These are phyloP conservation scores for Porites lobata DNA, from an alignment of 92 coral and sea anemone genomes.

Conservation along the genomic window DNA sequence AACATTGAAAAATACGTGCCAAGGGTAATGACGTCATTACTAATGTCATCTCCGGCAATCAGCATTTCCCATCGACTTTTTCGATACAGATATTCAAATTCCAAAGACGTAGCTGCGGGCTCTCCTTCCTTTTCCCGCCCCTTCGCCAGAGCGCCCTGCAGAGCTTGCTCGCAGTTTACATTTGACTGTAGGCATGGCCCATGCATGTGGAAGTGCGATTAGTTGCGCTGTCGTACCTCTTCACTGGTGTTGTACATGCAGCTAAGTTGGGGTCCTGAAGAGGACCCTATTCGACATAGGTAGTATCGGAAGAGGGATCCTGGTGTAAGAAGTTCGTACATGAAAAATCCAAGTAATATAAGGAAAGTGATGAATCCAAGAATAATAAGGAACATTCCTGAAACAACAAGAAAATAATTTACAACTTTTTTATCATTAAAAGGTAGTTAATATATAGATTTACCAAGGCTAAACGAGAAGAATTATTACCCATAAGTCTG, in stretches of 20 bases:
- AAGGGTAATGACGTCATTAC: too few relatives aligned
- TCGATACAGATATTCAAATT: too few relatives aligned
- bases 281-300: conserved; percentile 65
- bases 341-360: conserved; percentile 57
- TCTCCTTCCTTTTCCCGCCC: too few relatives aligned
- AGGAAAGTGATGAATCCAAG: conserved; percentile 33
- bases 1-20: too few relatives aligned
- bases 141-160: too few relatives aligned
- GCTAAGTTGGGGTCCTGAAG: conserved; percentile 21
- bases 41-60: too few relatives aligned
- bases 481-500: too few relatives aligned
- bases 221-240: neutral
- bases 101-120: too few relatives aligned
- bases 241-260: conserved; percentile 8
- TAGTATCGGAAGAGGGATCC: conserved; percentile 79
- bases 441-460: neutral
- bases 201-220: too few relatives aligned
- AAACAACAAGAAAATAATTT: neutral
- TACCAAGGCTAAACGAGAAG: too few relatives aligned
- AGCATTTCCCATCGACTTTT: too few relatives aligned
- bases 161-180: too few relatives aligned
- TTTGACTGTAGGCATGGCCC: neutral
- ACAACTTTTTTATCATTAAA: conserved; percentile 39
- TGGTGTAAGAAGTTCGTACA: conserved; percentile 76
- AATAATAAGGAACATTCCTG: conserved; percentile 61